Conservation (phyloP, 2,113 vertebrate genomes). For the Rhinopomastus cyanomelas region DNA sequence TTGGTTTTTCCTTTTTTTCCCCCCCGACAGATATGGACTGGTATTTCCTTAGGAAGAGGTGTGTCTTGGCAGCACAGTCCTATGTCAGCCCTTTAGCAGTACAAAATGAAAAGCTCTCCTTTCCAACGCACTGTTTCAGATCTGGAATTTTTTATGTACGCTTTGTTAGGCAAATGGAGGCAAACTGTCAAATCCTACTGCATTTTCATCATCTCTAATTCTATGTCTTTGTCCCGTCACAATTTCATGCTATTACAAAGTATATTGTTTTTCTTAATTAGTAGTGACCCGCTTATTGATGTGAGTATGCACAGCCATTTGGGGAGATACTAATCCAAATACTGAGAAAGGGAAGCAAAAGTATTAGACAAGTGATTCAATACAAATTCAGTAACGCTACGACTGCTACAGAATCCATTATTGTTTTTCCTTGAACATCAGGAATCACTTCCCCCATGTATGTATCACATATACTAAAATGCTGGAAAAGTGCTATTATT, state of each 20-base stretch:
- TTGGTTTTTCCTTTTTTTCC: background rate
- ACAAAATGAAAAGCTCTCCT: background rate
- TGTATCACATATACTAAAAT: background rate
- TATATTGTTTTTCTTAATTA: conserved; percentile 41
- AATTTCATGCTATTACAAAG: background rate
- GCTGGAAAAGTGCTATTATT: background rate
- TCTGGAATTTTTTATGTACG: conserved; percentile 9
- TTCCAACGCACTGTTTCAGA: background rate
- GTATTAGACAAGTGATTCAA: background rate
- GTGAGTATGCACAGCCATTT: background rate
- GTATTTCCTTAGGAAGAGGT: background rate
- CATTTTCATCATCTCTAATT: conserved; percentile 10
- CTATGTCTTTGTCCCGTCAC: background rate
- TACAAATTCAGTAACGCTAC: conserved; percentile 12
- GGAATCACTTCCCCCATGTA: background rate
- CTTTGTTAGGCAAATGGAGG: background rate
- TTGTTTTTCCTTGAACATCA: conserved; percentile 10
- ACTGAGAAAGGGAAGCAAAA: conserved; percentile 23
- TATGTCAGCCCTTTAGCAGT: background rate
- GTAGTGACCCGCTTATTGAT: conserved; percentile 18
- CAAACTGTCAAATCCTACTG: conserved; percentile 35
- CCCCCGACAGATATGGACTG: background rate
- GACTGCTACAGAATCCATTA: conserved; percentile 9
- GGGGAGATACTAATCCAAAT: conserved; percentile 27
- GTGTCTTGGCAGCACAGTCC: background rate